These are phyloP conservation scores for Lerema accius DNA, from an alignment of 1,140 invertebrate species.

Conservation along the genomic window DNA sequence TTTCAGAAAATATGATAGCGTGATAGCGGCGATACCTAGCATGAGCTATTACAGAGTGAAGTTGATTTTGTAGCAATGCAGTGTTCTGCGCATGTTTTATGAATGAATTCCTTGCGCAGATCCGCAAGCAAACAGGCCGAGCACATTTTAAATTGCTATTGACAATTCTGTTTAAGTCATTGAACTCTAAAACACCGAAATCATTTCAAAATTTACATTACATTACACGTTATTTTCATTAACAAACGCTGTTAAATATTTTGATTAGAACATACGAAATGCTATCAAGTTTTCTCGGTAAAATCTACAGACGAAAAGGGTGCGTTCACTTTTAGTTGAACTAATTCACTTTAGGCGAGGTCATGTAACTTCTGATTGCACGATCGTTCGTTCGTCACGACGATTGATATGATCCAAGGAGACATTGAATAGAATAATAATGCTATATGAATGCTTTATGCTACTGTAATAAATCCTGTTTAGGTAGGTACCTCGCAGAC, in stretches of 20 bases:
- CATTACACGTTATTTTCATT: not conserved
- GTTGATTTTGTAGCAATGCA: conserved; percentile 79
- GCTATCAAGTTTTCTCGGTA: not conserved
- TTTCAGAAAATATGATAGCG: conserved; percentile 52
- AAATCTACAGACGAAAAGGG: conserved; percentile 22
- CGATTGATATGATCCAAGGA: conserved; percentile 15
- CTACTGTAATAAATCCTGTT: no score
- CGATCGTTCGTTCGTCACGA: conserved; percentile 4
- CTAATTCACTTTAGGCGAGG: conserved; percentile 26
- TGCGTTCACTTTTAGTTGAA: conserved; percentile 46
- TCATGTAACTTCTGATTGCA: conserved; percentile 29
- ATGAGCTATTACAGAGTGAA: conserved; percentile 57
- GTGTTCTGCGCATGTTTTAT: conserved; percentile 77
- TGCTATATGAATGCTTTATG: not conserved
- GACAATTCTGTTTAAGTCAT: conserved; percentile 68
- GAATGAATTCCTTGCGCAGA: conserved; percentile 69
- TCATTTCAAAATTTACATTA: conserved; percentile 28
- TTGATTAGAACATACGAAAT: not conserved
- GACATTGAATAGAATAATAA: conserved; percentile 29
- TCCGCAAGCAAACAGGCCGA: conserved; percentile 49
- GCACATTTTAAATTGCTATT: conserved; percentile 75
- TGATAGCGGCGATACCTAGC: conserved; percentile 48
- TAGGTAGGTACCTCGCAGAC: no score
- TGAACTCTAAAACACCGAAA: conserved; percentile 51
- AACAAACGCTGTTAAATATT: not conserved